Percentiles rank a stretch among this genome's conserved stretches.
phyloP scores from a whole-genome alignment of 2,888 invertebrate genomes.

The Chymomyza fuscimana region DNA sequence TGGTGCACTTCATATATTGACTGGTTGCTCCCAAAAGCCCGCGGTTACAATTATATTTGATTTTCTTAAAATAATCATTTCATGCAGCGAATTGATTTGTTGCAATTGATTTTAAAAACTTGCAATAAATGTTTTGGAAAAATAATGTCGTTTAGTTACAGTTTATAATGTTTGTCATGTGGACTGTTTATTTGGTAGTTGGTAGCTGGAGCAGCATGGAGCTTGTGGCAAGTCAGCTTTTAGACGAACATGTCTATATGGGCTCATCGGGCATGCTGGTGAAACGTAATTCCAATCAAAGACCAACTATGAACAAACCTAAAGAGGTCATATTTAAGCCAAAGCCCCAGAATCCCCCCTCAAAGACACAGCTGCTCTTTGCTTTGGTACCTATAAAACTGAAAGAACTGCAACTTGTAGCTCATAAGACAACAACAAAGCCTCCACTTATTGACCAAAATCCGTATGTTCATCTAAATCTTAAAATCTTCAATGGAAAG shows the following conservation, averaged over 20 bases:
- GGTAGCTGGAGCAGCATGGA: conserved; percentile 12
- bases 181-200: conserved; percentile 34
- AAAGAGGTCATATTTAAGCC: no score
- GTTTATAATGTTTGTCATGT: conserved; percentile 25
- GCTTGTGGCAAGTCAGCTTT: conserved; percentile 8
- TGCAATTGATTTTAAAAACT: conserved; percentile 2
- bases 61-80: conserved; percentile 31
- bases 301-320: no score
- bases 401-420: conserved; percentile 1
- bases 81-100: conserved; percentile 45
- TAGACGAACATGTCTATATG: conserved; percentile 15
- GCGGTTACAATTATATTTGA: conserved; percentile 34
- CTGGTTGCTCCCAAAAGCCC: conserved; percentile 27
- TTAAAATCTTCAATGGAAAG: background rate
- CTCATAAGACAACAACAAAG: background rate
- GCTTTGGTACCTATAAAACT: background rate
- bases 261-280: background rate
- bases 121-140: background rate
- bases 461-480: background rate
- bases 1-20: no score
- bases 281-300: background rate
- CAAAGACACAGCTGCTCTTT: background rate
- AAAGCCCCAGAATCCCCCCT: background rate
- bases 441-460: background rate
- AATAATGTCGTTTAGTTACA: conserved; percentile 6